These are phyloP conservation scores for Luehdorfia chinensis DNA, from an alignment of 1,140 invertebrate genomes.

Conservation along the genomic window DNA sequence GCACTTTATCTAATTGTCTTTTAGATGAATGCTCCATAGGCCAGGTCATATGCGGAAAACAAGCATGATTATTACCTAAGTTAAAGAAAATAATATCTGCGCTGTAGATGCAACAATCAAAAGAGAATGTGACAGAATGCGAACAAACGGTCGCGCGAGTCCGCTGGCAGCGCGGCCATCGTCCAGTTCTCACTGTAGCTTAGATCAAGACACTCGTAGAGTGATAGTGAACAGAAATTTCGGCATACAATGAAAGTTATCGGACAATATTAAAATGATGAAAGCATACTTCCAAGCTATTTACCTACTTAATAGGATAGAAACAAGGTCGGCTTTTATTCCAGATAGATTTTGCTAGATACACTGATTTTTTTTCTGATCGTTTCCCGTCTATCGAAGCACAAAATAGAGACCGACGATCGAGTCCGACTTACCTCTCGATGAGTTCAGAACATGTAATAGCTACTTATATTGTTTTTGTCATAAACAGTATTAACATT, in stretches of 20 bases:
- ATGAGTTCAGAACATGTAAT: conserved; percentile 46
- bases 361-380: conserved; percentile 63
- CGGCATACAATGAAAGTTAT: conserved; percentile 64
- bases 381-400: conserved; percentile 67
- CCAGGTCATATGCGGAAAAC: no score
- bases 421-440: conserved; percentile 57
- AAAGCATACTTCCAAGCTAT: conserved; percentile 73
- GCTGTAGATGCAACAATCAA: no score
- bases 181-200: conserved; percentile 49
- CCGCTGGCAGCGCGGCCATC: conserved; percentile 27
- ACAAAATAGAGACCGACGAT: conserved; percentile 69
- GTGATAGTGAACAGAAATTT: conserved; percentile 60
- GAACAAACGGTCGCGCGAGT: not conserved
- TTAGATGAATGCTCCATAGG: no score
- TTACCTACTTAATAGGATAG: conserved; percentile 69
- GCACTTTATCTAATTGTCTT: no score
- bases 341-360: conserved; percentile 76
- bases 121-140: conserved; percentile 1
- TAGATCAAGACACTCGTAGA: conserved; percentile 73
- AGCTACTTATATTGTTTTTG: conserved; percentile 56
- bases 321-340: conserved; percentile 69
- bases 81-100: no score
- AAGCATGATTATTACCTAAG: no score
- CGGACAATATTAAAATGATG: conserved; percentile 70
- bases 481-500: conserved; percentile 68